phyloP scores from a whole-genome alignment of 2,888 invertebrate species.

The Campoplex capitator region DNA sequence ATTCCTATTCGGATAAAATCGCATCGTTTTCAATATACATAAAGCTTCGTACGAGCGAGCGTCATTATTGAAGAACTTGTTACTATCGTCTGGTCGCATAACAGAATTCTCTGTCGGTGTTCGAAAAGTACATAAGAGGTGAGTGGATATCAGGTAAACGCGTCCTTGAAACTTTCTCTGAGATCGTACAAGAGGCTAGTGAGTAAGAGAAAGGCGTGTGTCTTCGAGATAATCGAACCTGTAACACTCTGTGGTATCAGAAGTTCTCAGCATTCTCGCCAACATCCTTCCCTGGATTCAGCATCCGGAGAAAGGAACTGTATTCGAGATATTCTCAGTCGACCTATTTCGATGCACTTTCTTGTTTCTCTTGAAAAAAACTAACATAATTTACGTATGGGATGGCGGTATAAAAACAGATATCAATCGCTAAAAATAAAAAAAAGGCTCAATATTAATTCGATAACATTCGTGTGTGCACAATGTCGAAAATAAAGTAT shows the following conservation, averaged over 20 bases:
- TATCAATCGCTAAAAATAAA: no score
- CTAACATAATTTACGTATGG: no score
- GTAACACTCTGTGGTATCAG: slow-evolving; percentile 8
- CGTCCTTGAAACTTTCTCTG: slow-evolving; percentile 70
- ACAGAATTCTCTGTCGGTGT: slow-evolving; percentile 8
- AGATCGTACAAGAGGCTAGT: neutral
- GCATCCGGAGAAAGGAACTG: slow-evolving; percentile 11
- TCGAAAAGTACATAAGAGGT: neutral
- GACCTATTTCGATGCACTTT: neutral
- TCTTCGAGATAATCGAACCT: slow-evolving; percentile 49
- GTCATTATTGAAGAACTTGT: slow-evolving; percentile 61
- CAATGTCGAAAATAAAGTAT: no score
- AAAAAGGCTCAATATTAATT: no score
- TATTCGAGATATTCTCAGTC: neutral
- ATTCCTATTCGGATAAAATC: slow-evolving; percentile 31
- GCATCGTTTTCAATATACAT: slow-evolving; percentile 37
- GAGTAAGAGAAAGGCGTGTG: neutral
- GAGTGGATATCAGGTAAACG: neutral
- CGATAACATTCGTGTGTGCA: no score
- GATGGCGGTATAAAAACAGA: no score
- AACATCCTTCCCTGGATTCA: neutral
- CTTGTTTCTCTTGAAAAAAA: neutral
- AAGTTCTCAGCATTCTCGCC: no score
- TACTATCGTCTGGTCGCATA: slow-evolving; percentile 25
- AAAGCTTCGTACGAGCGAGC: slow-evolving; percentile 39